These are phyloP conservation scores for Cuculus canorus DNA, from an alignment of 2,797 vertebrate species.

Conservation along the genomic window DNA sequence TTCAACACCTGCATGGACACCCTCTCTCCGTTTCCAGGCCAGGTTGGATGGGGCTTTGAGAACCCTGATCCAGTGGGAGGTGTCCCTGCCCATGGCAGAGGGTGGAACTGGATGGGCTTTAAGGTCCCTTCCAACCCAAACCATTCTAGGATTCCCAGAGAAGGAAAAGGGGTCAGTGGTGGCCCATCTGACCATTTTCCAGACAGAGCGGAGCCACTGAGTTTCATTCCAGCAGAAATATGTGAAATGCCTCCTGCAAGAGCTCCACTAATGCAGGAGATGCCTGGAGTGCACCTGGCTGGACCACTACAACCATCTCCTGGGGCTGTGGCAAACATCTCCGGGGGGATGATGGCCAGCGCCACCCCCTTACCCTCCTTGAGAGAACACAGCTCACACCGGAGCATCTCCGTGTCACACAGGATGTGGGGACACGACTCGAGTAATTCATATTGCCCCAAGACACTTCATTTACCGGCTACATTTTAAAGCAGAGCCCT, in stretches of 20 bases:
- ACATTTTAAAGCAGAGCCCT: accelerated
- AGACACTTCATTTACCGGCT: accelerated
- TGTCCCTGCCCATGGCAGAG: no score
- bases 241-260: accelerated
- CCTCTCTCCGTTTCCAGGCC: accelerated
- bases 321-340: background rate
- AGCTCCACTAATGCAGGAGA: background rate
- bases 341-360: background rate
- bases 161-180: accelerated
- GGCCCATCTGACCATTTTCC: background rate
- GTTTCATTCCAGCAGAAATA: background rate
- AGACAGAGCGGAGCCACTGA: background rate
- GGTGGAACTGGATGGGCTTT: no score
- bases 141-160: no score
- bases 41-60: no score
- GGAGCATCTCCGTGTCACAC: accelerated
- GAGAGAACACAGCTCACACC: accelerated
- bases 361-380: background rate
- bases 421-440: accelerated
- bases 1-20: background rate
- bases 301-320: background rate
- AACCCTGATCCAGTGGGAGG: no score
- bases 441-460: accelerated
- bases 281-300: background rate
- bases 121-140: no score